Evolutionary conservation across 2,888 invertebrate species (phyloP), one percentile per base, ranked within the genome.

Genomic region (Schrankia costaestrigalis): DNA sequence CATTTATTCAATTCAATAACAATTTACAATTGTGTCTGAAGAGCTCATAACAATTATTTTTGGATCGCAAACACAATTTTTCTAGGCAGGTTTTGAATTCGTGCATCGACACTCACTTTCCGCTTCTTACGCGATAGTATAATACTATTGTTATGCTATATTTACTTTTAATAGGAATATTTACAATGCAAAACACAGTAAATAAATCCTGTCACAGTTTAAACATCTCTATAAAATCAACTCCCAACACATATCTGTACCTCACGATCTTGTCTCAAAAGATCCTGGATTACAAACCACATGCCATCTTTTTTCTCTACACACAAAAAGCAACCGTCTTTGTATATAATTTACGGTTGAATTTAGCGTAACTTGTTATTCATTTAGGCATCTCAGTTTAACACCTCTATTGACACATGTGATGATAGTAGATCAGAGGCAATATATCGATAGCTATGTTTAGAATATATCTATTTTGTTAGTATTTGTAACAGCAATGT

Each of bases 241-340:
- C 46, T 40, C 48, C 42, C 38, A 56, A 68, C 54, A 60, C 61
- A 49, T 54, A 70, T 63, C 63, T 53, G 45, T 48, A 65, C 58
- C 63, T 63, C 56, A 55, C 56, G 57, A 64, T 69, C 70, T 44
- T 52, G 64, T 75, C 70, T 74, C 68, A 60, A 72, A 70, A 78
- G 76, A 78, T 79, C 75, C 73, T 41, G 72, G 78, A 75, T 80
- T 79, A 79, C 67, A 44, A 49, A 36, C 43, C 46, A 52, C 41
- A 57, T 56, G 39, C 48, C 49, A 43, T 35, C 17, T 33, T 18
- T 24, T 17, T 19, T 12, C 15, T 14, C n/a, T 15, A 29, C 36
- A 27, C 13, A 7, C 9, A 56, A n/a, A 47, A 48, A 33, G 13
- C 30, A 27, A 46, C 35, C 39, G 26, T 25, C n/a, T 8, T 1